Evolutionary conservation across 2,888 invertebrate genomes (phyloP).

Genomic region (Tipula confusa): DNA sequence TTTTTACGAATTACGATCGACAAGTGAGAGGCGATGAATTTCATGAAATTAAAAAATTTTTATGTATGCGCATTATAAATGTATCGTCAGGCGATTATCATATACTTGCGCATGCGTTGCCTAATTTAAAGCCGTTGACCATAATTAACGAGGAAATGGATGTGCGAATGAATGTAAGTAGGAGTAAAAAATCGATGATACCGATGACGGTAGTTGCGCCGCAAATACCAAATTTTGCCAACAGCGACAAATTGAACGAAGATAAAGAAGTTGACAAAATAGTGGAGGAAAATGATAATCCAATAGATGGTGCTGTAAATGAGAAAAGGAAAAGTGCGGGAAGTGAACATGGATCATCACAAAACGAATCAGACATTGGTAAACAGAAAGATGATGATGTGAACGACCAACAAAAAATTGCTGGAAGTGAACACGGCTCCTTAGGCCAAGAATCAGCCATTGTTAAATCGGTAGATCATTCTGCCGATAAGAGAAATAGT

Average conservation of each 20-base stretch:
- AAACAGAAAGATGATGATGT: not conserved
- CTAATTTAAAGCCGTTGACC: not conserved
- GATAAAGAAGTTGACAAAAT: not conserved
- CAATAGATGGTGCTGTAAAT: not conserved
- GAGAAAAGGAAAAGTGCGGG: not conserved
- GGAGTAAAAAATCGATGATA: not conserved
- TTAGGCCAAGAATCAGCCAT: too few species aligned
- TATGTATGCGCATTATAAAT: constrained; percentile 30
- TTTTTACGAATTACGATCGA: constrained; percentile 26
- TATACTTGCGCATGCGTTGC: constrained; percentile 31
- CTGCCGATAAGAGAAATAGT: too few species aligned
- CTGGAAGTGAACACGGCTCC: not conserved
- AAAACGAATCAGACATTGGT: too few species aligned
- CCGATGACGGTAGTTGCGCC: not conserved
- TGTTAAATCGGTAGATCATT: too few species aligned
- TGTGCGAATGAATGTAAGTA: not conserved
- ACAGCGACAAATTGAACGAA: not conserved
- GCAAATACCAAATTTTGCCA: not conserved
- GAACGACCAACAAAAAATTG: not conserved
- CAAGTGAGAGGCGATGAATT: not conserved
- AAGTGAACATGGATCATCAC: not conserved
- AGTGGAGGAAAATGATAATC: not conserved
- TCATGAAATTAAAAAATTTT: constrained; percentile 32
- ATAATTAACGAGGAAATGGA: not conserved
- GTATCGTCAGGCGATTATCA: constrained; percentile 31